Evolutionary conservation across 2,113 vertebrate species (phyloP).

Genomic region (Lagopus leucura): DNA sequence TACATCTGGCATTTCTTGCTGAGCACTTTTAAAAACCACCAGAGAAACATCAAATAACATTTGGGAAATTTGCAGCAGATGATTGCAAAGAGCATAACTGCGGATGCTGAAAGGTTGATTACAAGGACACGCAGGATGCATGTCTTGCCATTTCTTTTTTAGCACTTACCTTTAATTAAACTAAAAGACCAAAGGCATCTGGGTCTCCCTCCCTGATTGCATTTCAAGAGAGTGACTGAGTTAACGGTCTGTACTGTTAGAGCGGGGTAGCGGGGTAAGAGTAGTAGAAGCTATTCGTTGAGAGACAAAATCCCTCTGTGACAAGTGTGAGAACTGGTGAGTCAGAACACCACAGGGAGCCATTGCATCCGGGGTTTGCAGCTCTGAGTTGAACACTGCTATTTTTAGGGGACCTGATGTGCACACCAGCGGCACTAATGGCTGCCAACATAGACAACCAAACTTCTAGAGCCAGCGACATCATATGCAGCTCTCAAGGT

Average conservation of each 20-base stretch:
- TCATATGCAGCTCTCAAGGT: background rate
- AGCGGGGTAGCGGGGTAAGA: background rate
- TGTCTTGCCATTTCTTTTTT: background rate
- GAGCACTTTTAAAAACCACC: background rate
- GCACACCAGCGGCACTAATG: background rate
- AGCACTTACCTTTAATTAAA: background rate
- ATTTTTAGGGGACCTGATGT: constrained; percentile 45
- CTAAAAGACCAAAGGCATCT: background rate
- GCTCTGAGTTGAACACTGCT: background rate
- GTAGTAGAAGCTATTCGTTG: background rate
- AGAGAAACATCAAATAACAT: background rate
- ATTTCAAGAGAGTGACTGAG: background rate
- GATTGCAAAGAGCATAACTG: background rate
- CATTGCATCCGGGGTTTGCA: background rate
- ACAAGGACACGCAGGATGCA: background rate
- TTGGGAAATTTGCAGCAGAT: background rate
- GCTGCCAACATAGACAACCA: background rate
- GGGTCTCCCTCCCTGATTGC: background rate
- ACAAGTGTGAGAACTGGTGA: background rate
- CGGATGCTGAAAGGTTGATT: background rate
- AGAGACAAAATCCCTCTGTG: background rate
- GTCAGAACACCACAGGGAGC: background rate
- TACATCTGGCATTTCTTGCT: background rate
- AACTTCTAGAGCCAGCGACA: background rate
- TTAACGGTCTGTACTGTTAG: background rate